These are phyloP conservation scores for Ginglymostoma cirratum DNA, from an alignment of 2,113 vertebrate species.

Conservation along the genomic window DNA sequence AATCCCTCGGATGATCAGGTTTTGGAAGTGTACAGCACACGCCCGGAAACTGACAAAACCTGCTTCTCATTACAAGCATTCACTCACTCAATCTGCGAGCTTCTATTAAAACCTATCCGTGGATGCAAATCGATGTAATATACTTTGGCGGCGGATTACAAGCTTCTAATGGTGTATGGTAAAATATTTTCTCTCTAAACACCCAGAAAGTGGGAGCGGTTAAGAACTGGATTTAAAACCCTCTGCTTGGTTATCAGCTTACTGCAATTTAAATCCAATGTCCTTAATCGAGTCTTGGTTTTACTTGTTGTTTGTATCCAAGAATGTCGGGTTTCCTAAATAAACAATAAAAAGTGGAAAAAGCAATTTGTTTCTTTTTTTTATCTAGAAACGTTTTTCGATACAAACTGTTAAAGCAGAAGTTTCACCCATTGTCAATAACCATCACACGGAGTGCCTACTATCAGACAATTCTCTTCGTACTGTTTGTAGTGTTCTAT, in stretches of 20 bases:
- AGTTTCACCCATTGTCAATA: neutral
- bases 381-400: neutral
- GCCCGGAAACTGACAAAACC: slow-evolving; percentile 44
- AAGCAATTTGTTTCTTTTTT: neutral
- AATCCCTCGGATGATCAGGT: neutral
- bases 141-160: slow-evolving; percentile 64
- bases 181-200: slow-evolving; percentile 49
- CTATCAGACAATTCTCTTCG: neutral
- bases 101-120: slow-evolving; percentile 67
- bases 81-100: slow-evolving; percentile 48
- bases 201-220: slow-evolving; percentile 46
- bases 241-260: slow-evolving; percentile 58
- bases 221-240: slow-evolving; percentile 13
- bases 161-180: slow-evolving; percentile 58
- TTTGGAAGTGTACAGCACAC: neutral
- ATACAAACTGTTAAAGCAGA: neutral
- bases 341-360: neutral
- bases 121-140: slow-evolving; percentile 60
- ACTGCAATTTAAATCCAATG: slow-evolving; percentile 40
- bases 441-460: neutral
- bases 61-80: slow-evolving; percentile 47
- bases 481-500: neutral
- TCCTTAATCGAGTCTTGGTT: neutral
- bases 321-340: neutral
- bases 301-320: neutral